These are phyloP conservation scores for Halcyon smyrnensis DNA, from an alignment of 2,797 vertebrate species.

Conservation along the genomic window DNA sequence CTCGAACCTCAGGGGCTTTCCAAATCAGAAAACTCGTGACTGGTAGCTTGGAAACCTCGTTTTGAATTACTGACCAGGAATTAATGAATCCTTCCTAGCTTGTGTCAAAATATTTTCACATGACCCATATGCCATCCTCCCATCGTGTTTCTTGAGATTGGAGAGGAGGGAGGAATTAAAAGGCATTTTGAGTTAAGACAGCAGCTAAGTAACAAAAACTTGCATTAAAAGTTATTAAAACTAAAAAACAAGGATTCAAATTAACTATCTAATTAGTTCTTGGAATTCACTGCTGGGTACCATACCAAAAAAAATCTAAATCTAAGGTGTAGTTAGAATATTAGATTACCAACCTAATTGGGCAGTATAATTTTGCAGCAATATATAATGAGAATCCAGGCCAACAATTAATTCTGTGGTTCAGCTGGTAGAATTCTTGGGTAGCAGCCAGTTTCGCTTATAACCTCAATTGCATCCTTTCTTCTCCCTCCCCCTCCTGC, in stretches of 20 bases:
- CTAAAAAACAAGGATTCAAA: background rate
- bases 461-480: background rate
- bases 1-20: background rate
- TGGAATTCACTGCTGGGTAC: slow-evolving; percentile 12
- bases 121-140: background rate
- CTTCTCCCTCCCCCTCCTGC: background rate
- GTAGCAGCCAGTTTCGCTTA: background rate
- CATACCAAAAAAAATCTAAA: background rate
- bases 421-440: slow-evolving; percentile 29
- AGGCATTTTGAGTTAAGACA: background rate
- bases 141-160: background rate
- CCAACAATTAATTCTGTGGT: slow-evolving; percentile 38
- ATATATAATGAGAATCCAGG: slow-evolving; percentile 33
- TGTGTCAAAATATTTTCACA: background rate
- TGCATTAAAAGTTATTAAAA: slow-evolving; percentile 14
- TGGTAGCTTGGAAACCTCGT: background rate
- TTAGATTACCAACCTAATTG: slow-evolving; percentile 54
- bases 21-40: background rate
- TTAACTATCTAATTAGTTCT: slow-evolving; percentile 29
- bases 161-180: background rate
- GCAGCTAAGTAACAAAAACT: background rate
- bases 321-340: slow-evolving; percentile 52
- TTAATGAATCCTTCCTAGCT: background rate
- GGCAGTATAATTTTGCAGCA: slow-evolving; percentile 43
- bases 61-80: background rate